Conservation (phyloP, 1,140 invertebrate genomes). For the Sipha flava region DNA sequence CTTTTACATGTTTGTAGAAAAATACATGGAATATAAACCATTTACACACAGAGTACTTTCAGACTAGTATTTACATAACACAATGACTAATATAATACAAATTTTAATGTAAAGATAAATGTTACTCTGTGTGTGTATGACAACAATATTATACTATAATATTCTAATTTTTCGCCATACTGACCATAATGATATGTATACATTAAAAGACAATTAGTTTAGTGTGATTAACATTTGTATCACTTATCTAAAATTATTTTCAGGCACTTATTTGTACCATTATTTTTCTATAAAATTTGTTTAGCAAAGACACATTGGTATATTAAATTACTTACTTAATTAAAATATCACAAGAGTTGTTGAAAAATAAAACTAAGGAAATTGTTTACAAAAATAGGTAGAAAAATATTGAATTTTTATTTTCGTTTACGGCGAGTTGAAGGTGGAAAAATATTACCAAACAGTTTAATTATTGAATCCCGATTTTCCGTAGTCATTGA, state of each 20-base stretch:
- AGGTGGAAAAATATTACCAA: constrained; percentile 28
- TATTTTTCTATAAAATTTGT: neutral
- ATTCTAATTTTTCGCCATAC: neutral
- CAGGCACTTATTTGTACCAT: neutral
- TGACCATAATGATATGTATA: constrained; percentile 13
- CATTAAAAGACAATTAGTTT: neutral
- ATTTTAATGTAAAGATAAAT: neutral
- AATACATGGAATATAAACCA: neutral
- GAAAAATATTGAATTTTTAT: neutral
- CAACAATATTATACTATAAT: neutral
- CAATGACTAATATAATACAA: constrained; percentile 18
- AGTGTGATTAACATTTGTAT: neutral
- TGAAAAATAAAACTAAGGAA: neutral
- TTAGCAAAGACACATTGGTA: neutral
- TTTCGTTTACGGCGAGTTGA: neutral
- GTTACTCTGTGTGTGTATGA: neutral
- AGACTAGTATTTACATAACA: constrained; percentile 28
- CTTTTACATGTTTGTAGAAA: neutral
- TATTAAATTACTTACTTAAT: neutral
- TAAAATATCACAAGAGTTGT: constrained; percentile 22
- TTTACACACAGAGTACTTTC: neutral
- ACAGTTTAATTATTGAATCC: neutral
- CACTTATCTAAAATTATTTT: neutral
- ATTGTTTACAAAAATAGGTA: neutral
- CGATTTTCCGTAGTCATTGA: neutral